Evolutionary conservation across 1,140 invertebrate species (phyloP).

Genomic region (Scylla paramamosain): DNA sequence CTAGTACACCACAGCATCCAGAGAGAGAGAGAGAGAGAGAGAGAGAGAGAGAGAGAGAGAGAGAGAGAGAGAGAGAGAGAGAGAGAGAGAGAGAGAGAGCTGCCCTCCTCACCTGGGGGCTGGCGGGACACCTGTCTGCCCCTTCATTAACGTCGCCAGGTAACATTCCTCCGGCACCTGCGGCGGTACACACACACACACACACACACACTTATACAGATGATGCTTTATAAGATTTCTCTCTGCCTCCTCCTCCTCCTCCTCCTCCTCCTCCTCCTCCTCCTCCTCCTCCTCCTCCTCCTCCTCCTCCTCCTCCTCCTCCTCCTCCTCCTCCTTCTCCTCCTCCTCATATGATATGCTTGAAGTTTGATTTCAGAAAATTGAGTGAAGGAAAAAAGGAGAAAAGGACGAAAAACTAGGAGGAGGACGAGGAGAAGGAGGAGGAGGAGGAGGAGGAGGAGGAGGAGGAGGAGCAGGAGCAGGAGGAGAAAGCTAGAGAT

Average conservation of each 20-base stretch:
- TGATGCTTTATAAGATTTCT: too few relatives aligned
- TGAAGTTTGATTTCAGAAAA: too few relatives aligned
- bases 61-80: conserved; percentile 9
- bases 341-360: too few relatives aligned
- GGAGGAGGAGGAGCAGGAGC: too few relatives aligned
- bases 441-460: too few relatives aligned
- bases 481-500: too few relatives aligned
- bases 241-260: not conserved
- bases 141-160: conserved; percentile 1
- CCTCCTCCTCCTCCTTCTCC: too few relatives aligned
- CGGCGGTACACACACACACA: not conserved
- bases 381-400: too few relatives aligned
- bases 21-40: conserved; percentile 2
- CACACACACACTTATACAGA: not conserved
- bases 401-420: too few relatives aligned
- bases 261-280: too few relatives aligned
- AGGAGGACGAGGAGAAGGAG: too few relatives aligned
- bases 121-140: not conserved
- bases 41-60: conserved; percentile 3
- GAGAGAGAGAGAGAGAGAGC: not conserved
- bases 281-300: too few relatives aligned
- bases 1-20: not conserved
- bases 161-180: not conserved
- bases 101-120: not conserved
- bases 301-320: not conserved